Percentiles rank a stretch among this genome's conserved stretches.
phyloP scores from a whole-genome alignment of 1,140 invertebrate genomes.

The Colletes gigas region DNA sequence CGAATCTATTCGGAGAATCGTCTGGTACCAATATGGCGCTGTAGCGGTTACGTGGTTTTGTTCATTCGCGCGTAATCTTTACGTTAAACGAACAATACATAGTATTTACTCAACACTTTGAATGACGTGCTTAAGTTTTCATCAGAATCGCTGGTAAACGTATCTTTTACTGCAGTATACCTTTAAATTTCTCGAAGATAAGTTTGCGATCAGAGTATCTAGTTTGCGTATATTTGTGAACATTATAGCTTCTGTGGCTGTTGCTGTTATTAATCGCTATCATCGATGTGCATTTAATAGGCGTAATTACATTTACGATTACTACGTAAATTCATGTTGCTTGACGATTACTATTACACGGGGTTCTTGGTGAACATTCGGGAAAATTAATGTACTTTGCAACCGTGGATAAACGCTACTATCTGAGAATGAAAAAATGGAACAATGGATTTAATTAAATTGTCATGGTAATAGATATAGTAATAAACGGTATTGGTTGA shows the following conservation, averaged over 20 bases:
- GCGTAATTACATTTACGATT: constrained; percentile 47
- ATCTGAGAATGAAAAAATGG: constrained; percentile 1
- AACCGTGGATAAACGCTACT: neutral
- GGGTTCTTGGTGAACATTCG: neutral
- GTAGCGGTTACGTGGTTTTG: too few species aligned
- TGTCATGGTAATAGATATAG: neutral
- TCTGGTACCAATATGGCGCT: too few species aligned
- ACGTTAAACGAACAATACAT: too few species aligned
- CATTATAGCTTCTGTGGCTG: constrained; percentile 62
- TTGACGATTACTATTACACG: constrained; percentile 32
- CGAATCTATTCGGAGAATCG: too few species aligned
- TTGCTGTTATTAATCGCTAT: constrained; percentile 62
- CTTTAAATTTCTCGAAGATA: neutral
- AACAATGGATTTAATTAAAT: neutral
- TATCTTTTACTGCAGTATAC: neutral
- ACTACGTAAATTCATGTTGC: constrained; percentile 29
- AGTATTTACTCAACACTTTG: neutral
- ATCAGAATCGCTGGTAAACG: neutral
- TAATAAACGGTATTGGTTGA: constrained; percentile 9
- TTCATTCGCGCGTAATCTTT: too few species aligned
- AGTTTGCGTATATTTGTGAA: constrained; percentile 51
- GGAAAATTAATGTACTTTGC: neutral
- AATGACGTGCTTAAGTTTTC: neutral
- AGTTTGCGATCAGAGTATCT: constrained; percentile 7
- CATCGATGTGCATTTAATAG: constrained; percentile 60